These are phyloP conservation scores for Penaeus vannamei DNA, from an alignment of 1,140 invertebrate species.

Conservation along the genomic window DNA sequence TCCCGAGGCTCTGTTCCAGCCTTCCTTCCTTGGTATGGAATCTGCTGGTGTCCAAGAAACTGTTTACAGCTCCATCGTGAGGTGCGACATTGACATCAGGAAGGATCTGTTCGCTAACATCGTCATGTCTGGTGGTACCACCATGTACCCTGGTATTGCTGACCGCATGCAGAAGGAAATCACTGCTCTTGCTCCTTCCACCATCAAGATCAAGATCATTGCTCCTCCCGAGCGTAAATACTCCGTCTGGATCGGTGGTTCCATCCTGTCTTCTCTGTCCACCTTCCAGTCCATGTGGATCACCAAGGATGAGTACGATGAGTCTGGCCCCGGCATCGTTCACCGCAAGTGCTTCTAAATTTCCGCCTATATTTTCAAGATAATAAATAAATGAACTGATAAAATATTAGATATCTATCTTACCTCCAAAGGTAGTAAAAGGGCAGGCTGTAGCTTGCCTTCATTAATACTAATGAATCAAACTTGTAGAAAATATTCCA, in stretches of 20 bases:
- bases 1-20: conserved; percentile 96
- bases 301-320: conserved; percentile 61
- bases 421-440: too few species aligned
- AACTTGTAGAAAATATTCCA: too few species aligned
- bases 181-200: conserved; percentile 75
- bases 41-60: conserved; percentile 57
- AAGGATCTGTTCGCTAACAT: conserved; percentile 88
- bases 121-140: conserved; percentile 78
- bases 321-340: conserved; percentile 73
- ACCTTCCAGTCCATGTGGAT: conserved; percentile 65
- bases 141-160: conserved; percentile 78
- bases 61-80: conserved; percentile 90
- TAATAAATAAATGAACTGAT: too few species aligned
- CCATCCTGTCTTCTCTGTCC: conserved; percentile 61
- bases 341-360: conserved; percentile 78
- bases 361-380: too few species aligned
- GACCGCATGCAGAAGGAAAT: conserved; percentile 78
- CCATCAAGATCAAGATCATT: conserved; percentile 78
- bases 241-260: conserved; percentile 66
- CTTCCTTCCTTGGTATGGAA: conserved; percentile 95
- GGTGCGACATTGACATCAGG: conserved; percentile 75
- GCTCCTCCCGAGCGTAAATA: conserved; percentile 64
- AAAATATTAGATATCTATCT: too few species aligned
- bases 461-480: too few species aligned
- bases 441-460: too few species aligned